Conservation (phyloP, 2,888 invertebrate species). For the Philereme transversata region DNA sequence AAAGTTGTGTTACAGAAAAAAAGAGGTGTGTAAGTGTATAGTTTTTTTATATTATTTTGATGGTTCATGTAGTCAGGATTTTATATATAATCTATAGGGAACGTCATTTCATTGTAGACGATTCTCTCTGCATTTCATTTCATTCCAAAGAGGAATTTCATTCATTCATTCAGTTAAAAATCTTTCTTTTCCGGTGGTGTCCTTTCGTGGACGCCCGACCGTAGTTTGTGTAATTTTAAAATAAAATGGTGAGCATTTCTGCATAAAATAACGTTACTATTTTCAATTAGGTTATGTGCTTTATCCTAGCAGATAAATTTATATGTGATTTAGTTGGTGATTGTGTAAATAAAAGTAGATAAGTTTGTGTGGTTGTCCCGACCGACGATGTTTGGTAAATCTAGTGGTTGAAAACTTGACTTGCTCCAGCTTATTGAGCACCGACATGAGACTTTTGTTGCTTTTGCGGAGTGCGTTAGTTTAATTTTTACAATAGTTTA, state of each 20-base stretch:
- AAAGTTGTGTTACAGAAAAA: too few relatives aligned
- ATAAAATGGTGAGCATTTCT: slow-evolving; percentile 58
- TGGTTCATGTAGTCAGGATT: too few relatives aligned
- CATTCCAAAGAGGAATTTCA: too few relatives aligned
- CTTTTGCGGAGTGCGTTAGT: background rate
- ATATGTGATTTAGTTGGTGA: slow-evolving; percentile 33
- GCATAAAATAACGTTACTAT: slow-evolving; percentile 22
- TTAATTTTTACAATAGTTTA: slow-evolving; percentile 10
- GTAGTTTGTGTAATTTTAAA: slow-evolving; percentile 37
- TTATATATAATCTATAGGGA: too few relatives aligned
- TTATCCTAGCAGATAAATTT: background rate
- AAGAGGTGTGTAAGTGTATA: too few relatives aligned
- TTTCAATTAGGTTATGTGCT: background rate
- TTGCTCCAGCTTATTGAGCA: background rate
- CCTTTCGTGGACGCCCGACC: slow-evolving; percentile 47
- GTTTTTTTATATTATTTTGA: too few relatives aligned
- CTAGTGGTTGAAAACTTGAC: background rate
- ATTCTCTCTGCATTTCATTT: too few relatives aligned
- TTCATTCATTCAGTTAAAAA: slow-evolving; percentile 28
- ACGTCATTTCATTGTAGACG: too few relatives aligned
- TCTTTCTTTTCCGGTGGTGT: slow-evolving; percentile 58
- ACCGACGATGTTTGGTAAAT: background rate
- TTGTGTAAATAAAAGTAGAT: slow-evolving; percentile 46
- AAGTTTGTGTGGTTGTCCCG: slow-evolving; percentile 7
- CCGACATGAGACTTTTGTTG: background rate